Evolutionary conservation across 2,888 invertebrate species (phyloP).

Genomic region (Drosophila austrosaltans): DNA sequence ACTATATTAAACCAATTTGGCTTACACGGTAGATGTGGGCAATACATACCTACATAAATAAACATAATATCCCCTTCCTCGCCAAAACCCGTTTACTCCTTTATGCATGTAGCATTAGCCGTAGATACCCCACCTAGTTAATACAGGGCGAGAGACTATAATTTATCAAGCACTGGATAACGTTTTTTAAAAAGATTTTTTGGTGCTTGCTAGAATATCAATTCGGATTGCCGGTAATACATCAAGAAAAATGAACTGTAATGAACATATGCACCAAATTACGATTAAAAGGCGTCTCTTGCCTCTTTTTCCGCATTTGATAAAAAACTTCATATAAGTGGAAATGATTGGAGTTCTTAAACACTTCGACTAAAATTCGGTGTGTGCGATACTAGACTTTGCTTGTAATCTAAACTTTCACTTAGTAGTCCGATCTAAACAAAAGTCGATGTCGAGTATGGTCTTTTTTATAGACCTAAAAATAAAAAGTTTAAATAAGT

Average conservation of each 20-base stretch:
- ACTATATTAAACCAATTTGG: constrained; percentile 12
- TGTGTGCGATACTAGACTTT: too few species aligned
- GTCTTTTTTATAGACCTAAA: too few species aligned
- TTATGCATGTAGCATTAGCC: constrained; percentile 23
- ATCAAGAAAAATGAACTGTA: neutral
- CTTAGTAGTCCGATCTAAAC: too few species aligned
- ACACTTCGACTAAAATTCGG: too few species aligned
- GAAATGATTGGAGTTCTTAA: too few species aligned
- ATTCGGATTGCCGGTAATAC: neutral
- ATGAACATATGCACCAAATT: neutral
- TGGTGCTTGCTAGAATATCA: neutral
- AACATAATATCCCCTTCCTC: neutral
- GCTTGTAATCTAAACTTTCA: too few species aligned
- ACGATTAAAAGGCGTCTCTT: neutral
- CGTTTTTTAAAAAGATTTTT: neutral
- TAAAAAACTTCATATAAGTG: too few species aligned
- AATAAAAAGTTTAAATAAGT: too few species aligned
- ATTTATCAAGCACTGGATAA: neutral
- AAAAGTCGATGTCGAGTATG: too few species aligned
- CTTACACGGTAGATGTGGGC: constrained; percentile 7
- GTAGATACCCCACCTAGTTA: constrained; percentile 36
- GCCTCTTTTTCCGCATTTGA: too few species aligned
- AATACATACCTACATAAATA: constrained; percentile 15
- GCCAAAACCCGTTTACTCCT: neutral
- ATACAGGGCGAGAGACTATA: neutral